These are phyloP conservation scores for Tholera decimalis DNA, from an alignment of 2,888 invertebrate genomes.

Conservation along the genomic window DNA sequence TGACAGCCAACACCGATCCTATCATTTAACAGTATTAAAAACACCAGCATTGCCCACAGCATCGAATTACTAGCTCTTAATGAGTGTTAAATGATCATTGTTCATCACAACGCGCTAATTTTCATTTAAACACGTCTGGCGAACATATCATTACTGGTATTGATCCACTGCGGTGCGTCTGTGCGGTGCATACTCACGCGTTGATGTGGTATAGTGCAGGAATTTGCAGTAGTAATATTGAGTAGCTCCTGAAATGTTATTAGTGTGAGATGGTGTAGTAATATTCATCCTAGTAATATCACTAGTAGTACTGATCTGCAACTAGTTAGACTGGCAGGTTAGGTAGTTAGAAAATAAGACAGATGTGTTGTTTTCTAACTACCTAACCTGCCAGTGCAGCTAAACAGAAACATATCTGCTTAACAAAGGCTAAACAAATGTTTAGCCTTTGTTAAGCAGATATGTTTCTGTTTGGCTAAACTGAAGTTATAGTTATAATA, in stretches of 20 bases:
- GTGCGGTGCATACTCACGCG: slow-evolving; percentile 61
- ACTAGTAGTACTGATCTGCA: no score
- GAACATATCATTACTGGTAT: slow-evolving; percentile 49
- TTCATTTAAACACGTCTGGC: slow-evolving; percentile 26
- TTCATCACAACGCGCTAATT: slow-evolving; percentile 37
- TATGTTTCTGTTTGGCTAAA: no score
- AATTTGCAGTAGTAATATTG: slow-evolving; percentile 29
- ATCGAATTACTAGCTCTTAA: slow-evolving; percentile 23
- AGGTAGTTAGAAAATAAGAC: no score
- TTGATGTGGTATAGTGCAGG: slow-evolving; percentile 7
- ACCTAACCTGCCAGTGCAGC: no score
- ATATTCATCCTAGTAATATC: not conserved
- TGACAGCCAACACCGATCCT: slow-evolving; percentile 25
- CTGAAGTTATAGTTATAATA: no score
- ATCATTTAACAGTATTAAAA: slow-evolving; percentile 10
- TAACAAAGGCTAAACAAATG: no score
- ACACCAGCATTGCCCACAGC: not conserved
- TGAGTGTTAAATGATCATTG: slow-evolving; percentile 11
- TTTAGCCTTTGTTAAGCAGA: no score
- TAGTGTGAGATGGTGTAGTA: not conserved
- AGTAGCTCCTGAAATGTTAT: not conserved
- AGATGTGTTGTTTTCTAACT: no score
- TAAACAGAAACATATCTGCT: no score
- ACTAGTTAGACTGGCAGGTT: no score
- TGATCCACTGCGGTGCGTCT: slow-evolving; percentile 61